A percentile compares a stretch with the other conserved stretches of the same genome.
Evolutionary conservation across 1,140 invertebrate species (phyloP).

Genomic region (Aporrectodea caliginosa): DNA sequence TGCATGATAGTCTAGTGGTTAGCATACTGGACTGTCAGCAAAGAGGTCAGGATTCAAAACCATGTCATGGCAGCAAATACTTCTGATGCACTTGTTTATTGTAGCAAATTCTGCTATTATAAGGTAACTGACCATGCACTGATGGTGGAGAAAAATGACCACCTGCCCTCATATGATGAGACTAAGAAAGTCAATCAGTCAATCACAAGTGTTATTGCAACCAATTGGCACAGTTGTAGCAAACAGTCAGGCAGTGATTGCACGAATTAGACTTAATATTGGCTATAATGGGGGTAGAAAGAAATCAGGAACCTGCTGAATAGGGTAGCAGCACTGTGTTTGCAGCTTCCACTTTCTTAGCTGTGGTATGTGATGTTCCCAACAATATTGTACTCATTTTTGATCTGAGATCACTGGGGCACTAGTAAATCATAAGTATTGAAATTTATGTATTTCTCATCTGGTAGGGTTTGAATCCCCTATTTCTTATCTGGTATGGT

Average conservation of each 20-base stretch:
- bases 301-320: too few species aligned
- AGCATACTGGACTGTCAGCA: neutral
- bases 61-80: neutral
- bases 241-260: too few species aligned
- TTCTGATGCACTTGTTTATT: neutral
- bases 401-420: constrained; percentile 82
- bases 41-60: neutral
- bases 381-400: neutral
- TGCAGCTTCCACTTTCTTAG: neutral
- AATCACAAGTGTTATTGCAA: too few species aligned
- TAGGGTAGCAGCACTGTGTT: too few species aligned
- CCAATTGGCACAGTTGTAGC: too few species aligned
- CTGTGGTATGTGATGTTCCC: neutral
- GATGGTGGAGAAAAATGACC: too few species aligned
- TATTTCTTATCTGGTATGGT: neutral
- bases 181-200: too few species aligned
- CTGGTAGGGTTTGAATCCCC: constrained; percentile 62
- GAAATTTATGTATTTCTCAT: constrained; percentile 11
- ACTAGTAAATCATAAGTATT: constrained; percentile 61
- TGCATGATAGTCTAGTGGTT: neutral
- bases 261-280: too few species aligned
- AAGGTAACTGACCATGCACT: too few species aligned
- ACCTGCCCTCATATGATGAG: too few species aligned
- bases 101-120: too few species aligned
- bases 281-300: too few species aligned